Evolutionary conservation across 2,797 vertebrate species (phyloP).

Genomic region (Parotocinclus haroldoi): DNA sequence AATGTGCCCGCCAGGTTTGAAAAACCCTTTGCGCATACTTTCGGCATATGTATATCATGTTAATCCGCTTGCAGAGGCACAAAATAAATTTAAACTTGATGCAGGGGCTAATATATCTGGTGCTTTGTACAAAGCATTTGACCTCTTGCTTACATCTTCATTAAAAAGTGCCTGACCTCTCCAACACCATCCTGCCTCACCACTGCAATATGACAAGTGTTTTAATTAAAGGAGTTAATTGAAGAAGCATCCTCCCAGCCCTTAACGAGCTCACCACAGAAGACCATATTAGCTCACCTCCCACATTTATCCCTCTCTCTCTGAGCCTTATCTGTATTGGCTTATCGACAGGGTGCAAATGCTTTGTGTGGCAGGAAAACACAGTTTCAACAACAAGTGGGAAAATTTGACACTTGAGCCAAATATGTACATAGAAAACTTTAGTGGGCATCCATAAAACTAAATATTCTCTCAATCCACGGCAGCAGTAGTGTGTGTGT

Average conservation of each 20-base stretch:
- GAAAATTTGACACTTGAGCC: slow-evolving; percentile 46
- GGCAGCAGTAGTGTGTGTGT: not conserved
- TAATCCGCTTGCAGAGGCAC: not conserved
- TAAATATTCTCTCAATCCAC: no score
- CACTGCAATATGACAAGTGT: slow-evolving; percentile 50
- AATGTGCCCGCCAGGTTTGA: slow-evolving; percentile 58
- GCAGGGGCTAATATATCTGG: slow-evolving; percentile 9
- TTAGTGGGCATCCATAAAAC: slow-evolving; percentile 10
- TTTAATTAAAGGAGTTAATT: slow-evolving; percentile 56
- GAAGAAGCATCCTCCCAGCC: slow-evolving; percentile 41
- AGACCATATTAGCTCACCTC: slow-evolving; percentile 18
- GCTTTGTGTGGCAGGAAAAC: slow-evolving; percentile 45
- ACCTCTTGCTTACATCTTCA: slow-evolving; percentile 24
- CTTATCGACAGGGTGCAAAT: slow-evolving; percentile 38
- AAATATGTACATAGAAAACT: slow-evolving; percentile 43
- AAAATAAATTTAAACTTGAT: slow-evolving; percentile 1
- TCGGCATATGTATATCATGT: not conserved
- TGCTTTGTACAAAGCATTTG: slow-evolving; percentile 13
- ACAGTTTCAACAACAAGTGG: slow-evolving; percentile 46
- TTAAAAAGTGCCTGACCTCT: slow-evolving; percentile 26
- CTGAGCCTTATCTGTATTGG: slow-evolving; percentile 28
- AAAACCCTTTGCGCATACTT: slow-evolving; percentile 25
- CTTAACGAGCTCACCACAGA: slow-evolving; percentile 36
- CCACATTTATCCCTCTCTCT: slow-evolving; percentile 30
- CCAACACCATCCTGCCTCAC: slow-evolving; percentile 35